Conservation (phyloP, 2,888 invertebrate genomes). For the Yponomeuta plumbellus region DNA sequence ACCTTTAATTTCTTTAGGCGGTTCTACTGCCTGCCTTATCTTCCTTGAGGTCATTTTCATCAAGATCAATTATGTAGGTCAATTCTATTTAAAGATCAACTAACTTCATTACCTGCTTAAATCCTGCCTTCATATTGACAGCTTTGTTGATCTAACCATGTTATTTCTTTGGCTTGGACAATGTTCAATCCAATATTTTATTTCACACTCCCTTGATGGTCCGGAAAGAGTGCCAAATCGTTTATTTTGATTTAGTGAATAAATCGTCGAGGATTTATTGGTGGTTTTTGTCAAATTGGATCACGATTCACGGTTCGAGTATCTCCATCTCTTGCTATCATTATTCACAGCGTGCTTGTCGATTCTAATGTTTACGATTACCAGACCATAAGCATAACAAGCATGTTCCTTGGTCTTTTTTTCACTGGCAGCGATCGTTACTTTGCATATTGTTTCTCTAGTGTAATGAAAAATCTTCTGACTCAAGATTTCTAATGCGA, state of each 20-base stretch:
- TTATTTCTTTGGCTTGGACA: neutral
- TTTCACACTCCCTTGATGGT: slow-evolving; percentile 1
- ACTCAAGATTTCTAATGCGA: neutral
- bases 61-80: slow-evolving; percentile 46
- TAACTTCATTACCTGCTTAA: slow-evolving; percentile 13
- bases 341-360: slow-evolving; percentile 27
- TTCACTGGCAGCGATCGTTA: neutral
- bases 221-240: neutral
- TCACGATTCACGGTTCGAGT: slow-evolving; percentile 15
- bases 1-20: slow-evolving; percentile 57
- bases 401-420: slow-evolving; percentile 26
- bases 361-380: slow-evolving; percentile 21
- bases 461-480: neutral
- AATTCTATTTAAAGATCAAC: slow-evolving; percentile 39
- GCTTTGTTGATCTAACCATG: neutral
- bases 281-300: slow-evolving; percentile 17
- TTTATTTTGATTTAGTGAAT: slow-evolving; percentile 7
- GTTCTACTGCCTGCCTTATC: slow-evolving; percentile 47
- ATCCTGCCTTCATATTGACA: neutral
- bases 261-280: neutral
- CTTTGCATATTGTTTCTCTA: slow-evolving; percentile 1
- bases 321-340: slow-evolving; percentile 11
- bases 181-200: slow-evolving; percentile 3
- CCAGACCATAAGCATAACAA: slow-evolving; percentile 31
- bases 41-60: slow-evolving; percentile 54